A percentile compares a stretch with the other conserved stretches of the same genome.
Conservation (phyloP, 2,113 vertebrate genomes). For the Corydoras sp. region DNA sequence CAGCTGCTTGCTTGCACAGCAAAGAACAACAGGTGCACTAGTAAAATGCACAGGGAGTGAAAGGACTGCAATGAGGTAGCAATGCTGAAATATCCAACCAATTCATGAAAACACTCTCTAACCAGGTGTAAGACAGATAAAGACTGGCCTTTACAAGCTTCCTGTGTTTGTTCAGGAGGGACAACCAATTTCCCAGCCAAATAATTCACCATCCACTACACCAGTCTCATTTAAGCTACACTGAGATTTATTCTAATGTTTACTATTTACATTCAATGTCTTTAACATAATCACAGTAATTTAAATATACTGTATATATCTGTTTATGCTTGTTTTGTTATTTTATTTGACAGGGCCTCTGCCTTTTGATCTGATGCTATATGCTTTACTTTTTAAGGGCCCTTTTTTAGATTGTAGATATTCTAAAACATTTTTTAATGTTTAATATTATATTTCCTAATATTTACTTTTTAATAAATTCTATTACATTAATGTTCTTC, state of each 20-base stretch:
- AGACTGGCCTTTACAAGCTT: slow-evolving; percentile 7
- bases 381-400: too few relatives aligned
- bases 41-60: slow-evolving; percentile 3
- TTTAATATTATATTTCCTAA: too few relatives aligned
- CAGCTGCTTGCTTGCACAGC: slow-evolving; percentile 20
- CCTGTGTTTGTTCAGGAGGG: slow-evolving; percentile 1
- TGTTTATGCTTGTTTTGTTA: too few relatives aligned
- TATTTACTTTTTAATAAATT: too few relatives aligned
- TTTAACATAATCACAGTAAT: neutral
- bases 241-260: neutral
- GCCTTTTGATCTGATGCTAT: too few relatives aligned
- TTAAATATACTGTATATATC: too few relatives aligned
- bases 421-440: too few relatives aligned
- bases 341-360: too few relatives aligned
- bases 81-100: slow-evolving; percentile 1
- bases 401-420: too few relatives aligned
- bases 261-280: neutral
- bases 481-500: too few relatives aligned
- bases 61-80: neutral
- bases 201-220: neutral
- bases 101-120: slow-evolving; percentile 2
- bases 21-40: slow-evolving; percentile 17
- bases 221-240: neutral
- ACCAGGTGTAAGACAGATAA: slow-evolving; percentile 28
- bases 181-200: neutral